A percentile compares a stretch with the other conserved stretches of the same genome.
Conservation (phyloP, 1,140 invertebrate genomes). For the Drosophila obscura region DNA sequence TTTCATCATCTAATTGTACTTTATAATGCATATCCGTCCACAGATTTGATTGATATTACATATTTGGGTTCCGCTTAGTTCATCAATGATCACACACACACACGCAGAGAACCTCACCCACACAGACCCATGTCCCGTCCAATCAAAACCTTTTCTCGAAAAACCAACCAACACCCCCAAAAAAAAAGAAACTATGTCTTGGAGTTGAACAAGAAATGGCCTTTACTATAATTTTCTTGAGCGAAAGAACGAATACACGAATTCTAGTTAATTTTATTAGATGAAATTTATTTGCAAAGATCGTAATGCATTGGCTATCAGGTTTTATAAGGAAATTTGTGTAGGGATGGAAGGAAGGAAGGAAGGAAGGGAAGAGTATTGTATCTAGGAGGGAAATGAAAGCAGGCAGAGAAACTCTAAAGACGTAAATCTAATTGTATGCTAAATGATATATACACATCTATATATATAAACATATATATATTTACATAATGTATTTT, state of each 20-base stretch:
- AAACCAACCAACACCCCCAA: not conserved
- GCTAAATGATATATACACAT: conserved; percentile 62
- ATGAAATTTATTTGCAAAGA: conserved; percentile 60
- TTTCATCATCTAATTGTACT: conserved; percentile 51
- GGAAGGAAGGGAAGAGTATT: conserved; percentile 2
- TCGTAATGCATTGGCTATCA: conserved; percentile 53
- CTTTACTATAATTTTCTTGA: conserved; percentile 33
- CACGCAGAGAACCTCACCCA: not conserved
- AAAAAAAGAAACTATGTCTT: conserved; percentile 15
- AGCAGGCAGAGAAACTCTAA: conserved; percentile 76
- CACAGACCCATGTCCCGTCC: not conserved
- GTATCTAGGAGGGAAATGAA: conserved; percentile 63
- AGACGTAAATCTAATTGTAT: conserved; percentile 81
- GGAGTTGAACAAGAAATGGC: conserved; percentile 30
- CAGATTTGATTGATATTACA: conserved; percentile 58
- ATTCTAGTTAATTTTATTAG: conserved; percentile 80
- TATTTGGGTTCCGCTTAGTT: conserved; percentile 33
- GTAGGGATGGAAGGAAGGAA: conserved; percentile 45
- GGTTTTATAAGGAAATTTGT: conserved; percentile 64
- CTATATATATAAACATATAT: conserved; percentile 64
- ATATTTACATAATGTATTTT: conserved; percentile 71
- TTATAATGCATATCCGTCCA: conserved; percentile 75
- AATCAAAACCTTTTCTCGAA: too few species aligned
- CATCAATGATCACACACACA: conserved; percentile 7
- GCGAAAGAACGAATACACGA: conserved; percentile 20